Conservation (phyloP, 2,797 vertebrate genomes). For the Malurus leucopterus region DNA sequence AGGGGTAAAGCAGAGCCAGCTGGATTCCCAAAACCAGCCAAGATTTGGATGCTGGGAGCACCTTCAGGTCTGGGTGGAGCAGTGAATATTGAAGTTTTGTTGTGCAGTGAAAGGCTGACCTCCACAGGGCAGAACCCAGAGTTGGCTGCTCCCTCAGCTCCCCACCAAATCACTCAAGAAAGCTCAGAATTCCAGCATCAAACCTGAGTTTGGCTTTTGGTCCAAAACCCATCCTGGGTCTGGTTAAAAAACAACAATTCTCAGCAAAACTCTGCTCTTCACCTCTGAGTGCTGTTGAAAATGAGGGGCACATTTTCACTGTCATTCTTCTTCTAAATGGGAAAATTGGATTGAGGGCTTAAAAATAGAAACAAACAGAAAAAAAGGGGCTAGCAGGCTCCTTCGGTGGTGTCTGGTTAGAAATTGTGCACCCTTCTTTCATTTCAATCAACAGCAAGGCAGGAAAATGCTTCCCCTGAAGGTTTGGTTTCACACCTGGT, state of each 20-base stretch:
- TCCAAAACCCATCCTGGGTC: background rate
- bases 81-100: rapidly evolving
- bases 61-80: background rate
- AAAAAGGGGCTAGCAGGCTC: background rate
- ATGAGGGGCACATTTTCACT: background rate
- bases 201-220: background rate
- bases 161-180: rapidly evolving
- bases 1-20: background rate
- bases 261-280: background rate
- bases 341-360: background rate
- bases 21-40: background rate
- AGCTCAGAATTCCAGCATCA: no score
- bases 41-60: rapidly evolving
- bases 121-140: background rate
- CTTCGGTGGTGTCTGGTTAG: background rate
- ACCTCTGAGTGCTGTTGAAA: background rate
- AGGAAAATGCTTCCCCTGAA: background rate
- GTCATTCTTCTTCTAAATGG: background rate
- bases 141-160: background rate
- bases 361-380: background rate
- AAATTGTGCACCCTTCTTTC: background rate
- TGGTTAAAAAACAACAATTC: background rate
- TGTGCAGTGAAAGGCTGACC: background rate
- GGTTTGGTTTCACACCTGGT: background rate
- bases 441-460: background rate